Evolutionary conservation across 2,113 vertebrate species (phyloP).

Genomic region (Bubalus kerabau): DNA sequence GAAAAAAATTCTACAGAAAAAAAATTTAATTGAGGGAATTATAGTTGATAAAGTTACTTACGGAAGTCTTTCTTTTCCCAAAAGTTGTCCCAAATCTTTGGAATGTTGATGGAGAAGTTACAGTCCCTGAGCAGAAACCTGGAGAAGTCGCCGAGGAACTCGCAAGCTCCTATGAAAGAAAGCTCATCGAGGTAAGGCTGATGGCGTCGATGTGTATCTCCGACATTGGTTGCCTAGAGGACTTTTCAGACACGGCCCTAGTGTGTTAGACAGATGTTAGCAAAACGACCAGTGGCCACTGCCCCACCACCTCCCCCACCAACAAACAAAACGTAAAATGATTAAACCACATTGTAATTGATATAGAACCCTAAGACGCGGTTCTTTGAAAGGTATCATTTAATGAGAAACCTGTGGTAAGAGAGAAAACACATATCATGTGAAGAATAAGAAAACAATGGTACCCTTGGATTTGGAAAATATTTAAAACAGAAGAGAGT

Average conservation of each 20-base stretch:
- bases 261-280: no score
- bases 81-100: slow-evolving; percentile 78
- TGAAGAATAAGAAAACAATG: background rate
- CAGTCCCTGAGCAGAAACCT: slow-evolving; percentile 86
- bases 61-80: slow-evolving; percentile 49
- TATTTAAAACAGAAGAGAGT: background rate
- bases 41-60: slow-evolving; percentile 36
- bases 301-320: accelerated
- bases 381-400: background rate
- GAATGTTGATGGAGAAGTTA: slow-evolving; percentile 84
- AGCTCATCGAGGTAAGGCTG: slow-evolving; percentile 94
- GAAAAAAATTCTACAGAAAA: background rate
- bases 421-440: background rate
- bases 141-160: slow-evolving; percentile 91
- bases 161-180: slow-evolving; percentile 93
- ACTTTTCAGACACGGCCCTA: accelerated
- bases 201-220: accelerated
- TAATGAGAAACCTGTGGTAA: background rate
- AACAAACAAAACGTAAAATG: no score
- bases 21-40: background rate
- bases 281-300: no score
- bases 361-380: background rate
- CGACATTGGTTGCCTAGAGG: accelerated
- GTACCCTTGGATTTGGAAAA: background rate
- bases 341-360: background rate